Evolutionary conservation across 2,797 vertebrate genomes (phyloP).

Genomic region (Epinephelus malabaricus): DNA sequence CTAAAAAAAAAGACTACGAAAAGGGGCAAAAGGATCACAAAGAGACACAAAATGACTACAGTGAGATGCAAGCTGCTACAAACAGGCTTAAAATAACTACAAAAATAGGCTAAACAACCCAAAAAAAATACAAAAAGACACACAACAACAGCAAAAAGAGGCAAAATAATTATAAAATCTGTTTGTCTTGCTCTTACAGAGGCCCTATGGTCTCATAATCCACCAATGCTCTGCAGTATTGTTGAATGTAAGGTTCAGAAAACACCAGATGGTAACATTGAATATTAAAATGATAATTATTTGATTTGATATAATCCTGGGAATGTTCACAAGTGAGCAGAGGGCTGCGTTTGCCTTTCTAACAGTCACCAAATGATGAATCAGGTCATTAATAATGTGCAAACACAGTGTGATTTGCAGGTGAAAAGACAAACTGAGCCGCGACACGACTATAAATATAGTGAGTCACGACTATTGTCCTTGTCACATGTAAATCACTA

Average conservation of each 20-base stretch:
- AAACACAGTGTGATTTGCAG: background rate
- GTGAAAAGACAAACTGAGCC: background rate
- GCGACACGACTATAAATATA: background rate
- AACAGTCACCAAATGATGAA: constrained; percentile 1
- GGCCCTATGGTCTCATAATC: too few relatives aligned
- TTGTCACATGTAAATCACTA: background rate
- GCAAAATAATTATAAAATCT: too few relatives aligned
- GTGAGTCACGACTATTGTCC: background rate
- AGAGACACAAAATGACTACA: too few relatives aligned
- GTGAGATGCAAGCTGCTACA: too few relatives aligned
- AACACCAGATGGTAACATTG: background rate
- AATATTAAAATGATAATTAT: background rate
- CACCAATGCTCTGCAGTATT: too few relatives aligned
- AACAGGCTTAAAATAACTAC: too few relatives aligned
- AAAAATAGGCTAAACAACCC: too few relatives aligned
- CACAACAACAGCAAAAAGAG: too few relatives aligned
- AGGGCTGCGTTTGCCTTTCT: background rate
- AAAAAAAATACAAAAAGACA: too few relatives aligned
- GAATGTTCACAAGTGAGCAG: background rate
- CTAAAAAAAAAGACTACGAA: too few relatives aligned
- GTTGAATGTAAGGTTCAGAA: background rate
- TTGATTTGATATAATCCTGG: background rate
- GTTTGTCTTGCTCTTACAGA: too few relatives aligned
- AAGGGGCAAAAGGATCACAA: too few relatives aligned
- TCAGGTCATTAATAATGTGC: background rate